Evolutionary conservation across 92 coral and sea anemone species (phyloP), one percentile per base, ranked within the genome.

Genomic region (Palythoa caribaeorum): DNA sequence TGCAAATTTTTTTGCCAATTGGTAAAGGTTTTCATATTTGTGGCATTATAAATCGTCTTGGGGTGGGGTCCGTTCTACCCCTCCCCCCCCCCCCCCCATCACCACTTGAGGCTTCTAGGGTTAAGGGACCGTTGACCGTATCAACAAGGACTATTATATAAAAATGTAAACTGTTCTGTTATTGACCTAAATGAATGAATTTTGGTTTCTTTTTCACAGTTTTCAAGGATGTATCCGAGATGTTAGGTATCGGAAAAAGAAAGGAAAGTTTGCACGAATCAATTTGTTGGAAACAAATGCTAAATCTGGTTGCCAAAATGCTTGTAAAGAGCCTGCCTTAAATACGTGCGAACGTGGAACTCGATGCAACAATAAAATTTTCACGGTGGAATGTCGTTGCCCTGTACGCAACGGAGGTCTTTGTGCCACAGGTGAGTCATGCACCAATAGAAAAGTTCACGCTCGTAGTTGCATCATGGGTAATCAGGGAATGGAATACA

Each of bases 381-480:
- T 81, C 54, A 68, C 86, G 59, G 75, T 50, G n/a, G 86, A 81
- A 15, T 81, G 86, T 37, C 75, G 53, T 48, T 81, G 86, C 36
- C 17, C 76, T 2, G 57, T 35, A 36, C 2, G 40, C 40, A 44
- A 79, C 44, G 57, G 72, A 37, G 73, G 59, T 2, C 47, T 11
- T 76, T 81, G 86, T 48, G 48, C 76, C 21, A 40, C 62, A 21
- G 60, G 86, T 81, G 44, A 81, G 86, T 38, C 14, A 19, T 79
- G 21, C 83, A 47, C 83, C 17, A 11, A 55, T 16, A 9, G 13
- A 5, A 6, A 55, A 55, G 11, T 15, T 57, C 11, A 57, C 9
- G 9, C 19, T 3, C 13, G 1, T 59, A 13, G 28, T 28, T 28
- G 28, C 28, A 28, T 28, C 28, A 28, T 28, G 28, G 28, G 28